Evolutionary conservation across 2,888 invertebrate genomes (phyloP), one percentile per base, ranked within the genome.

Genomic region (Dioctria rufipes): DNA sequence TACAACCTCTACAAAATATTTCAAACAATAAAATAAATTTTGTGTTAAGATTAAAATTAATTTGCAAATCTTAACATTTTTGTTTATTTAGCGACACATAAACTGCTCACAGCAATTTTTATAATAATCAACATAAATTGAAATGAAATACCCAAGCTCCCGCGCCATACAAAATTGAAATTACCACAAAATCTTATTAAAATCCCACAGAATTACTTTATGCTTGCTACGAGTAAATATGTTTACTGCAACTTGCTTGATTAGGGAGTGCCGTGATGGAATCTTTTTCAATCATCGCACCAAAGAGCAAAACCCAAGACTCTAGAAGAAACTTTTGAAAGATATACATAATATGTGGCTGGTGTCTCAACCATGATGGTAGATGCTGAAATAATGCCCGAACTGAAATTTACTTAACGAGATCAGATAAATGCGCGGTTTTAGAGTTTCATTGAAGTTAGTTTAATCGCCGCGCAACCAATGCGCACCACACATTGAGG

Each of bases 261-360:
- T 65, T 42, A 40, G 65, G 65, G 65, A 65, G 65, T 65, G 65
- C 65, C 65, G 40, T 65, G 65, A n/a, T 65, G 65, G 65, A 65
- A 65, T 65, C 65, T 65, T 25, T 25, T 25, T 25, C 25, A 25
- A 25, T 65, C 65, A 65, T 65, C 40, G 42, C 65, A 65, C 25
- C 25, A 65, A 65, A 42, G 65, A 42, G 65, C 40, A 65, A 65
- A 42, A 65, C 65, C 9, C 65, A 65, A 40, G 65, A 65, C 65
- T 40, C 65, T 5, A 65, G 65, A 40, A 65, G 51, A 49, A 49
- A 49, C 11, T n/a, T 65, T 42, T 9, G 40, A 11, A 42, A 42
- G 65, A 40, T 65, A 65, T 42, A 65, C 40, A 42, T 65, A 65
- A 42, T 42, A 65, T 42, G 65, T 40, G 11, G 40, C 25, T 25